phyloP scores from a whole-genome alignment of 1,140 invertebrate genomes.

The Homalodisca vitripennis region DNA sequence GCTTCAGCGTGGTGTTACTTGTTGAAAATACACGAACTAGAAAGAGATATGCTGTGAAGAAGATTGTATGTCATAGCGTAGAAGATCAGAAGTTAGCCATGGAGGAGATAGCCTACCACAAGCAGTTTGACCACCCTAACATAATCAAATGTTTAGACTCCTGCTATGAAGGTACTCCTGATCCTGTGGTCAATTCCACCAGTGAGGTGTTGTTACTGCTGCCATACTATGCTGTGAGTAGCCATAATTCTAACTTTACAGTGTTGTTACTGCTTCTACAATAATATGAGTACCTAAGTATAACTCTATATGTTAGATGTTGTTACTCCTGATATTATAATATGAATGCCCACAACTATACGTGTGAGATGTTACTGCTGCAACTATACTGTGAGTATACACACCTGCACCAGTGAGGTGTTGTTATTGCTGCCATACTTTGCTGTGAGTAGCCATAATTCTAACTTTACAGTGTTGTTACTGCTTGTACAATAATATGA shows the following conservation, averaged over 20 bases:
- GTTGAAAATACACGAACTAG: constrained; percentile 71
- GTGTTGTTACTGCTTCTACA: no score
- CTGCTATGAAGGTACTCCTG: constrained; percentile 59
- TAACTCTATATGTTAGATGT: no score
- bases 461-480: no score
- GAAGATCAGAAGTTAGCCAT: constrained; percentile 74
- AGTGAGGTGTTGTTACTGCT: constrained; percentile 75
- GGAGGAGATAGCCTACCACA: constrained; percentile 75
- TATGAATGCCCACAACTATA: no score
- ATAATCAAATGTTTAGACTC: constrained; percentile 76
- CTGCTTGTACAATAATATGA: no score
- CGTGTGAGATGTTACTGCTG: no score
- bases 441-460: no score
- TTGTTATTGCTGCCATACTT: constrained; percentile 78
- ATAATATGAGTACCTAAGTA: no score
- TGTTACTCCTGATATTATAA: no score
- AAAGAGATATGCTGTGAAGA: constrained; percentile 76
- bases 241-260: no score
- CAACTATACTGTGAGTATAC: no score
- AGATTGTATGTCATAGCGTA: constrained; percentile 74
- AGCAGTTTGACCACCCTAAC: constrained; percentile 69
- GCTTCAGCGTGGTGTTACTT: constrained; percentile 80
- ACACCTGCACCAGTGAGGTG: constrained; percentile 70
- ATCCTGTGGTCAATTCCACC: constrained; percentile 65
- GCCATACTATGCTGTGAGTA: constrained; percentile 74